These are phyloP conservation scores for Cecidostiba fungosa DNA, from an alignment of 2,888 invertebrate genomes.

Conservation along the genomic window DNA sequence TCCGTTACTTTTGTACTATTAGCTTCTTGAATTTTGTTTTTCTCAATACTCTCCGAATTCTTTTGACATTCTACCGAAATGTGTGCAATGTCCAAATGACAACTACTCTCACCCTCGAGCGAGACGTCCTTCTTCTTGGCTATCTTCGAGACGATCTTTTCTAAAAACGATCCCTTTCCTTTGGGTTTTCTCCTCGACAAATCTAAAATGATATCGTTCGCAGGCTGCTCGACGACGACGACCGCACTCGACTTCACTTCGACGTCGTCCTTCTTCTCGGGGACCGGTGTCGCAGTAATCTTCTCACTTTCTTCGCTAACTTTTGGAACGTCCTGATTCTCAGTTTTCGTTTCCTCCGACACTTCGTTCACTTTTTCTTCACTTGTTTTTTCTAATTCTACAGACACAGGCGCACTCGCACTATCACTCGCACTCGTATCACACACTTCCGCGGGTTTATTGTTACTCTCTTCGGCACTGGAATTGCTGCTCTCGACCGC, in stretches of 20 bases:
- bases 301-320: background rate
- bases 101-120: constrained; percentile 61
- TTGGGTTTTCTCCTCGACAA: constrained; percentile 76
- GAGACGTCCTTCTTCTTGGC: constrained; percentile 77
- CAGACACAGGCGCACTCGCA: constrained; percentile 10
- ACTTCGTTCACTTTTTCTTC: constrained; percentile 1
- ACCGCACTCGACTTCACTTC: constrained; percentile 6
- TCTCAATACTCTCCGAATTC: constrained; percentile 9
- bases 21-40: constrained; percentile 20
- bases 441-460: background rate
- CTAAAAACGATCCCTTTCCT: constrained; percentile 77
- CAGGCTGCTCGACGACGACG: constrained; percentile 52
- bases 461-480: constrained; percentile 10
- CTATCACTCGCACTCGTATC: constrained; percentile 22
- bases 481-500: constrained; percentile 24
- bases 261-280: constrained; percentile 1
- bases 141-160: constrained; percentile 78
- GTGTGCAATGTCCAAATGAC: constrained; percentile 22
- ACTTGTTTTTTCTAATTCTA: background rate
- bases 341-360: background rate
- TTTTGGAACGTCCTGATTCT: background rate
- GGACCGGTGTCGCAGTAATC: background rate
- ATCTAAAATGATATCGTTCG: constrained; percentile 77
- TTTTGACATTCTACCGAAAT: constrained; percentile 34
- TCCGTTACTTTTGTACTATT: constrained; percentile 50